Conservation (phyloP, 1,140 invertebrate species). For the Sitodiplosis mosellana region DNA sequence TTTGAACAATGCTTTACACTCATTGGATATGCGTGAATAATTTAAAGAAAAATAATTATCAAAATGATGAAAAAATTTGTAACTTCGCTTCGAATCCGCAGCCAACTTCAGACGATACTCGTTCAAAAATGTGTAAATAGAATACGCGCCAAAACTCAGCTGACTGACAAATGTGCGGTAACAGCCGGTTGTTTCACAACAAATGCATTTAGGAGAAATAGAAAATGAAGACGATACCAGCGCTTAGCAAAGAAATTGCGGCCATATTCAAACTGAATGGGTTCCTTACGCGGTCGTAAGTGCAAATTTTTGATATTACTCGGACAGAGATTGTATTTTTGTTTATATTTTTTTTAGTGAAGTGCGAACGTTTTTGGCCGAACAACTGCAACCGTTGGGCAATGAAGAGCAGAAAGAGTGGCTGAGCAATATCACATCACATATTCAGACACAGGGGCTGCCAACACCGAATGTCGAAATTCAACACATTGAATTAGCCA, state of each 20-base stretch:
- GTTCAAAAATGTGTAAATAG: too few relatives aligned
- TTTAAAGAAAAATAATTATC: too few relatives aligned
- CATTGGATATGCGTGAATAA: too few relatives aligned
- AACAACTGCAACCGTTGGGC: conserved; percentile 26
- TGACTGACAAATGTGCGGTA: too few relatives aligned
- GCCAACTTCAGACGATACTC: too few relatives aligned
- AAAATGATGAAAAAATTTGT: too few relatives aligned
- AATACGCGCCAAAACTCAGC: too few relatives aligned
- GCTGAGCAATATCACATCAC: conserved; percentile 31
- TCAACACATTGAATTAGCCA: conserved; percentile 49
- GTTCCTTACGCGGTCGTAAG: conserved; percentile 16
- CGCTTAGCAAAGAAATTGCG: conserved; percentile 1
- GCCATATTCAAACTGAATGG: conserved; percentile 20
- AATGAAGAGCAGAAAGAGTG: conserved; percentile 26
- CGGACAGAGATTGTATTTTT: background rate
- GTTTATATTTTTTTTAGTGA: background rate
- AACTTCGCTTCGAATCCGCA: too few relatives aligned
- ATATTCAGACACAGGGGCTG: conserved; percentile 49
- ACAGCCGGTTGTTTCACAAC: too few relatives aligned
- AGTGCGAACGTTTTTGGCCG: conserved; percentile 21
- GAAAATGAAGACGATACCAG: too few relatives aligned
- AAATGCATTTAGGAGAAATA: too few relatives aligned
- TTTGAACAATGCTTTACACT: too few relatives aligned
- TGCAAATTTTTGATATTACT: conserved; percentile 10
- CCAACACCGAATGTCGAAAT: conserved; percentile 47